These are phyloP conservation scores for Eulimnadia texana DNA, from an alignment of 1,140 invertebrate species.

Conservation along the genomic window DNA sequence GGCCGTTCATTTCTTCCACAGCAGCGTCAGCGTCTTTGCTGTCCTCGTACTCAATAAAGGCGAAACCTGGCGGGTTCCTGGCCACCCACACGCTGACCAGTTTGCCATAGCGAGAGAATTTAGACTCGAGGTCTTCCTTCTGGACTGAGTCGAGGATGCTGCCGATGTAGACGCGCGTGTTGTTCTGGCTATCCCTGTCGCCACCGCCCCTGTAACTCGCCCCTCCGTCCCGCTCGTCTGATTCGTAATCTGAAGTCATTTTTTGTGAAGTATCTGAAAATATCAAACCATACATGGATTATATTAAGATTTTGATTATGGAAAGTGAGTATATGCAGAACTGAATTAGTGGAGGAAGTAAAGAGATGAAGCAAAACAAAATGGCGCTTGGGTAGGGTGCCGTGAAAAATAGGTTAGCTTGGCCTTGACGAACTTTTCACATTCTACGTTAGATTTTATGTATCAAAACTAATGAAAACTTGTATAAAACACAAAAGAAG, in stretches of 20 bases:
- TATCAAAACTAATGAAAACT: too few relatives aligned
- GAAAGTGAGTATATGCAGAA: too few relatives aligned
- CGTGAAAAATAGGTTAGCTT: too few relatives aligned
- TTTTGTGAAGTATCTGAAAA: neutral
- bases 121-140: conserved; percentile 79
- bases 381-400: too few relatives aligned
- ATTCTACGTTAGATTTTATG: too few relatives aligned
- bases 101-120: conserved; percentile 87
- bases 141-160: conserved; percentile 82
- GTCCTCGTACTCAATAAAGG: conserved; percentile 63
- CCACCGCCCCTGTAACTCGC: neutral
- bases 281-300: neutral
- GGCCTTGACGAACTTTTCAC: too few relatives aligned
- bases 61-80: conserved; percentile 83
- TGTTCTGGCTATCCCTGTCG: conserved; percentile 1
- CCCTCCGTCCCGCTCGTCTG: conserved; percentile 9
- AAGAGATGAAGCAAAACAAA: neutral
- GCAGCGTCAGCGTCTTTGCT: conserved; percentile 23
- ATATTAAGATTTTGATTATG: too few relatives aligned
- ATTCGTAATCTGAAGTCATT: conserved; percentile 12
- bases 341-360: neutral
- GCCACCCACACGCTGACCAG: conserved; percentile 96
- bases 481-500: too few relatives aligned
- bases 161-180: conserved; percentile 73
- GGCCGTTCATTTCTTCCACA: conserved; percentile 15